These are phyloP conservation scores for Laspeyria flexula DNA, from an alignment of 2,888 invertebrate species.

Conservation along the genomic window DNA sequence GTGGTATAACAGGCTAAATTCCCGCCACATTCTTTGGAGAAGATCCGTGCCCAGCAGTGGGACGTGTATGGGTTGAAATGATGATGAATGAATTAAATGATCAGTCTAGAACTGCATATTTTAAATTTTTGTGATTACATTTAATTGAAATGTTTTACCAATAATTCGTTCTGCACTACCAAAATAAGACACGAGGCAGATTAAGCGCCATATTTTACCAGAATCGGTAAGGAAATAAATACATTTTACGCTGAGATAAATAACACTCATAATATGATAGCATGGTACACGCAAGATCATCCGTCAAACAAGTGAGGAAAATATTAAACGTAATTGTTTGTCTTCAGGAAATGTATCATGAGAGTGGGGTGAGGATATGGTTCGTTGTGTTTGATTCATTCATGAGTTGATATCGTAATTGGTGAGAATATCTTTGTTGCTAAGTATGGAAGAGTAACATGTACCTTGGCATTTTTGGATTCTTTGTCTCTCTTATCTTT, in stretches of 20 bases:
- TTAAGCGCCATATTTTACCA: conserved; percentile 1
- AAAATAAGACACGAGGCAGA: too few relatives aligned
- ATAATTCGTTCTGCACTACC: too few relatives aligned
- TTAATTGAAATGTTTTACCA: too few relatives aligned
- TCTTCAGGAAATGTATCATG: conserved; percentile 1
- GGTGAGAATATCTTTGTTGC: neutral
- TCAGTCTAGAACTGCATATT: too few relatives aligned
- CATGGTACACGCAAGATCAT: conserved; percentile 27
- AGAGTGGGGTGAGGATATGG: conserved; percentile 2
- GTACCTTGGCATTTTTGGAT: neutral
- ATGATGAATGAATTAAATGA: too few relatives aligned
- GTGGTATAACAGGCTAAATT: too few relatives aligned
- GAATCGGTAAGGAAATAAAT: conserved; percentile 30
- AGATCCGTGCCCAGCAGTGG: too few relatives aligned
- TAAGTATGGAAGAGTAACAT: neutral
- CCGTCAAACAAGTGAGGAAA: conserved; percentile 26
- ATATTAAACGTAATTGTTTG: conserved; percentile 13
- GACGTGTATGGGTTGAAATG: too few relatives aligned
- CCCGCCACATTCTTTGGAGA: too few relatives aligned
- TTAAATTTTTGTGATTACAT: too few relatives aligned
- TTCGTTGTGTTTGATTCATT: conserved; percentile 2
- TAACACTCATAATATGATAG: conserved; percentile 24
- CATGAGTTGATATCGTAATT: neutral
- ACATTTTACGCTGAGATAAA: conserved; percentile 35
- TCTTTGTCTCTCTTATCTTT: too few relatives aligned